phyloP scores from a whole-genome alignment of 2,113 vertebrate species.

The Crocuta crocuta region DNA sequence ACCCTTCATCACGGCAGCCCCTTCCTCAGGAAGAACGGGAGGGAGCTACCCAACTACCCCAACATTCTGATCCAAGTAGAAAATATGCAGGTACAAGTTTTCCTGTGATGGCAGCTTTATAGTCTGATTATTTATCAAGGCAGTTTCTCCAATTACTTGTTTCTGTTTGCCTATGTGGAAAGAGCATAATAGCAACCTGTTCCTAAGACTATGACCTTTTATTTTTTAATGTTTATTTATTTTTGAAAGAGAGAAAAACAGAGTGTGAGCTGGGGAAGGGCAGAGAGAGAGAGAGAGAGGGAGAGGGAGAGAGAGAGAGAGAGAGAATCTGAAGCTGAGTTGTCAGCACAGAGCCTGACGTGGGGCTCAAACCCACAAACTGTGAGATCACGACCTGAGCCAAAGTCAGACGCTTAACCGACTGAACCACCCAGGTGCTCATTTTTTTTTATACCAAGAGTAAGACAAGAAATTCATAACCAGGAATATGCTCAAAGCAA shows the following conservation, averaged over 20 bases:
- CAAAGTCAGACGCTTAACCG: not conserved
- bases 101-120: not conserved
- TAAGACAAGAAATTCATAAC: not conserved
- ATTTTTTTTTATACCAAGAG: not conserved
- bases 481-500: not conserved
- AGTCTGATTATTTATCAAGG: not conserved
- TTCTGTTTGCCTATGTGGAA: not conserved
- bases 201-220: not conserved
- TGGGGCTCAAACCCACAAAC: not conserved
- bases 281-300: not conserved
- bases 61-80: not conserved
- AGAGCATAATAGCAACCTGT: not conserved
- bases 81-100: not conserved
- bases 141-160: not conserved
- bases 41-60: not conserved
- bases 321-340: too few species aligned
- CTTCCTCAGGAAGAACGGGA: not conserved
- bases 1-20: not conserved
- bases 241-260: not conserved
- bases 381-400: not conserved
- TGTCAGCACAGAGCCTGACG: not conserved
- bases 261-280: not conserved
- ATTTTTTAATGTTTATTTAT: not conserved
- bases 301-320: not conserved
- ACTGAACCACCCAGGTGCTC: not conserved